Conservation (phyloP, 2,113 vertebrate species). For the Gobio gobio region DNA sequence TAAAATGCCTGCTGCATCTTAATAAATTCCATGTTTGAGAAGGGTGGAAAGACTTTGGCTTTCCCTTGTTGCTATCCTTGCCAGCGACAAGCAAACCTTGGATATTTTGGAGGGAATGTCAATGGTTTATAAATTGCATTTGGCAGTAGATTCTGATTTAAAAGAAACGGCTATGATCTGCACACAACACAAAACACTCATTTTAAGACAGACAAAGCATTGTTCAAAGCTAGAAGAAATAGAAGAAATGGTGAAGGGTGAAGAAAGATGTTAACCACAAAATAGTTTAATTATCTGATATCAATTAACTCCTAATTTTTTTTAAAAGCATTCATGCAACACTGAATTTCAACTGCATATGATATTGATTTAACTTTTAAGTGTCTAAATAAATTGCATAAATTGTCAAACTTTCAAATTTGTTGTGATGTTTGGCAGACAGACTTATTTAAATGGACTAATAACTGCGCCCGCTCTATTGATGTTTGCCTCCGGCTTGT, state of each 20-base stretch:
- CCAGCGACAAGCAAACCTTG: background rate
- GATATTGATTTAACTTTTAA: constrained; percentile 47
- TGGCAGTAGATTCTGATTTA: constrained; percentile 13
- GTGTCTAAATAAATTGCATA: constrained; percentile 20
- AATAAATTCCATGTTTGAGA: constrained; percentile 17
- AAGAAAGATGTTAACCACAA: background rate
- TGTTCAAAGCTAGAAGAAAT: background rate
- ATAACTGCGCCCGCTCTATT: constrained; percentile 48
- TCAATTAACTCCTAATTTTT: background rate
- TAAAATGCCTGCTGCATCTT: background rate
- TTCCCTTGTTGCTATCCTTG: background rate
- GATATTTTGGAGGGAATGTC: background rate
- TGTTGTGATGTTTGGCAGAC: constrained; percentile 54
- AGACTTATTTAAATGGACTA: constrained; percentile 49
- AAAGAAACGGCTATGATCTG: background rate
- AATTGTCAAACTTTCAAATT: constrained; percentile 14
- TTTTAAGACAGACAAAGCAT: background rate
- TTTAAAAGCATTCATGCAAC: background rate
- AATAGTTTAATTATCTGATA: background rate
- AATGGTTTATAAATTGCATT: background rate
- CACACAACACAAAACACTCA: background rate
- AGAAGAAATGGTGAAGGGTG: background rate
- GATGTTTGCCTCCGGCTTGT: constrained; percentile 60
- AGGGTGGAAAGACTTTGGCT: background rate
- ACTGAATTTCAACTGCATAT: background rate